Percentiles rank a stretch among this genome's conserved stretches.
Evolutionary conservation across 2,888 invertebrate species (phyloP).

Genomic region (Melipona beecheii): DNA sequence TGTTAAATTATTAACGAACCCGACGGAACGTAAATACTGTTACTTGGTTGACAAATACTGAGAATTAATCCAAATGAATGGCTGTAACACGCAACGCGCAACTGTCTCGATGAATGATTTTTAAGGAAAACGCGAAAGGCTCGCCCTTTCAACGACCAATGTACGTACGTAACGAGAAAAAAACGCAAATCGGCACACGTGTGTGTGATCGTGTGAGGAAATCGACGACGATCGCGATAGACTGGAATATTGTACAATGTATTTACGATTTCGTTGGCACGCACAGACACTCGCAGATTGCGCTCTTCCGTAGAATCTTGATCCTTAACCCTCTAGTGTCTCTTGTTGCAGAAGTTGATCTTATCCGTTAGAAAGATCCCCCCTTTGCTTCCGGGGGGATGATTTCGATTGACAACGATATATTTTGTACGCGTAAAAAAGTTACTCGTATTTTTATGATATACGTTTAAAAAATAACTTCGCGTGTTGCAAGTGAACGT

Average conservation of each 20-base stretch:
- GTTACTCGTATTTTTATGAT: neutral
- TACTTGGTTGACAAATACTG: too few relatives aligned
- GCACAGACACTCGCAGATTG: conserved; percentile 59
- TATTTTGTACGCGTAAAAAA: neutral
- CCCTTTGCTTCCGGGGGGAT: neutral
- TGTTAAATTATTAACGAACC: conserved; percentile 25
- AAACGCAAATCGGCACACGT: neutral
- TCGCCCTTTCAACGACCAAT: neutral
- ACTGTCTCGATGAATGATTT: conserved; percentile 32
- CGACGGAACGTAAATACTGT: neutral
- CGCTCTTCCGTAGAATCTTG: conserved; percentile 43
- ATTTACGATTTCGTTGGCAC: conserved; percentile 72
- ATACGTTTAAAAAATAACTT: neutral
- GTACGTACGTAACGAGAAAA: too few relatives aligned
- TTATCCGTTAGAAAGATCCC: too few relatives aligned
- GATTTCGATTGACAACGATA: neutral
- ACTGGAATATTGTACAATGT: conserved; percentile 31
- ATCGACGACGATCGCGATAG: conserved; percentile 22
- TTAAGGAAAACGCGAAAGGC: neutral
- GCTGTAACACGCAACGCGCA: too few relatives aligned
- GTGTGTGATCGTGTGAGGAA: conserved; percentile 15
- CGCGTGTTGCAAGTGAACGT: neutral
- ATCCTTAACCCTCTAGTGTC: conserved; percentile 32
- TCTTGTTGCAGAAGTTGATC: neutral
- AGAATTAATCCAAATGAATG: too few relatives aligned